phyloP scores from a whole-genome alignment of 1,140 invertebrate species.

The Trichonephila inaurata region DNA sequence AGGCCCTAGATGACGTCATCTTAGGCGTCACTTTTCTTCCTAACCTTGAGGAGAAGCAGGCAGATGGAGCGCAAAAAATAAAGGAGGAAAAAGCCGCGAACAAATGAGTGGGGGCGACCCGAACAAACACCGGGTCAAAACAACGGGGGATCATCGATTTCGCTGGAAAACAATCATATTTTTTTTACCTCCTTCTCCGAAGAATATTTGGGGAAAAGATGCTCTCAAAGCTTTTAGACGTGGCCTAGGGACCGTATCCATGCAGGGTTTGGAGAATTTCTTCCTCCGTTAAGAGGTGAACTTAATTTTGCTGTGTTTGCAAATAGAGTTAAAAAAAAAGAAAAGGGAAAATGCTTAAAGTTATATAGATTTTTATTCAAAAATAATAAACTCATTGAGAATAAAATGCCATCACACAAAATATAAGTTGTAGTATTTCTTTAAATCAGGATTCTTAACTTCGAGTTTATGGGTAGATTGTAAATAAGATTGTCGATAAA shows the following conservation, averaged over 20 bases:
- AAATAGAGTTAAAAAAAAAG: no score
- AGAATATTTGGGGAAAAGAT: neutral
- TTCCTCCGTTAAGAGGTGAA: no score
- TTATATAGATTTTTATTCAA: no score
- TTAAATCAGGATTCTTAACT: no score
- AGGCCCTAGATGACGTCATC: neutral
- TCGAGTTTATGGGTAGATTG: no score
- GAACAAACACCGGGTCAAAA: constrained; percentile 11
- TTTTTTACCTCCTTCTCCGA: neutral
- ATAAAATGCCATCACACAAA: no score
- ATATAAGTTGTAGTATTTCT: no score
- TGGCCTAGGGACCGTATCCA: neutral
- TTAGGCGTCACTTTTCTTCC: constrained; percentile 21
- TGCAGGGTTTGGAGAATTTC: neutral
- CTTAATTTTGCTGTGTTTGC: no score
- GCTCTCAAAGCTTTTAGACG: neutral
- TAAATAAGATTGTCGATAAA: no score
- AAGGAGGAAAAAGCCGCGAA: constrained; percentile 19
- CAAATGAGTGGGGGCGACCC: constrained; percentile 26
- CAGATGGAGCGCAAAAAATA: constrained; percentile 18
- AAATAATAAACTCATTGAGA: no score
- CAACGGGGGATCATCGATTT: constrained; percentile 26
- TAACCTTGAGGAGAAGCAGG: constrained; percentile 14
- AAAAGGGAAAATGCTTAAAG: no score
- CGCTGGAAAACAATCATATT: neutral